Evolutionary conservation across 2,797 vertebrate species (phyloP).

Genomic region (Sebastes trivittatus): DNA sequence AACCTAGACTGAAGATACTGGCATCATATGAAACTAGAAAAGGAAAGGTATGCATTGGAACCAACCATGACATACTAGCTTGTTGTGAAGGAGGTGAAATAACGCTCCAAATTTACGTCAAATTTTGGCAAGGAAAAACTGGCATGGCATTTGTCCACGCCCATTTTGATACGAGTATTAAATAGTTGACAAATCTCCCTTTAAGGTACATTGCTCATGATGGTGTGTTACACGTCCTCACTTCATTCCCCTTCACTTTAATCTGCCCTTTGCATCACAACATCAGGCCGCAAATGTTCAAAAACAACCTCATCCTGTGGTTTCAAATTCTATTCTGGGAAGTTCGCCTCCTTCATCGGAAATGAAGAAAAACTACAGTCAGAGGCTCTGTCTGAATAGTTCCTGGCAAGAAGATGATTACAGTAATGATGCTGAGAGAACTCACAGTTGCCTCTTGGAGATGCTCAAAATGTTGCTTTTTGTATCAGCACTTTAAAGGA

Average conservation of each 20-base stretch:
- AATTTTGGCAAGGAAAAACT: too few species aligned
- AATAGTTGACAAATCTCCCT: too few species aligned
- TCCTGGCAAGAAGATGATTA: slow-evolving; percentile 30
- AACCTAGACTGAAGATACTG: too few species aligned
- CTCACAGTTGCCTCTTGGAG: neutral
- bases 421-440: slow-evolving; percentile 33
- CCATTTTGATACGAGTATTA: too few species aligned
- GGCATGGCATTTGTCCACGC: too few species aligned
- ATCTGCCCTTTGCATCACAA: neutral
- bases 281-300: neutral
- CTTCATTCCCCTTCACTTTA: neutral
- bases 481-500: neutral
- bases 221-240: neutral
- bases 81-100: too few species aligned
- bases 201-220: neutral
- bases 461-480: neutral
- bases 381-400: neutral
- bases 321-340: neutral
- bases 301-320: neutral
- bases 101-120: too few species aligned
- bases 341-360: neutral
- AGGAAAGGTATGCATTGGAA: too few species aligned
- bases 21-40: too few species aligned
- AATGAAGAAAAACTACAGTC: slow-evolving; percentile 11
- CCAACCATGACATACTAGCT: too few species aligned